These are phyloP conservation scores for Leucosticte australis DNA, from an alignment of 2,113 vertebrate genomes.

Conservation along the genomic window DNA sequence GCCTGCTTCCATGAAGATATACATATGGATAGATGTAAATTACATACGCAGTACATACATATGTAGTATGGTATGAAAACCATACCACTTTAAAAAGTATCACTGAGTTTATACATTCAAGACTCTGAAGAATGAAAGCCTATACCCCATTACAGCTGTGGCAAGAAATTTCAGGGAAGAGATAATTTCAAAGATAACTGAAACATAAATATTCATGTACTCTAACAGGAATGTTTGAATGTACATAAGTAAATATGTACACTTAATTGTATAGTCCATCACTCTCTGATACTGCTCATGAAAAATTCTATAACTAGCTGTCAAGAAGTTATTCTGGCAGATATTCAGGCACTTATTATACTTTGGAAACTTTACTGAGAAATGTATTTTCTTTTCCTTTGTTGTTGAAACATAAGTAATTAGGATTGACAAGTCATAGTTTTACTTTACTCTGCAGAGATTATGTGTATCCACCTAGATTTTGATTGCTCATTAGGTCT, in stretches of 20 bases:
- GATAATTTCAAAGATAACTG: background rate
- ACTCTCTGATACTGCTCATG: background rate
- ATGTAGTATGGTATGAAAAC: constrained; percentile 25
- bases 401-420: background rate
- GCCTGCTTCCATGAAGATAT: background rate
- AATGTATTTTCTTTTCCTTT: background rate
- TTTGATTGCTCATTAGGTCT: background rate
- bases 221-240: background rate
- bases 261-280: background rate
- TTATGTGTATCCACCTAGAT: background rate
- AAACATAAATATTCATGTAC: constrained; percentile 17
- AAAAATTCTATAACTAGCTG: background rate
- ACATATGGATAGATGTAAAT: constrained; percentile 46
- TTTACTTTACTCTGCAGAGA: background rate
- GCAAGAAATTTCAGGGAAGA: background rate
- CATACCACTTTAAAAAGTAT: constrained; percentile 10
- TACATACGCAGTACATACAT: background rate
- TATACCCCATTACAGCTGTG: background rate
- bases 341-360: background rate
- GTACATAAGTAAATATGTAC: background rate
- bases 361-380: constrained; percentile 1
- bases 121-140: background rate
- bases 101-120: background rate
- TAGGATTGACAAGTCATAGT: background rate
- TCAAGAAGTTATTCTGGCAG: background rate